Conservation (phyloP, 2,888 invertebrate species). For the Cerastis rubricosa region DNA sequence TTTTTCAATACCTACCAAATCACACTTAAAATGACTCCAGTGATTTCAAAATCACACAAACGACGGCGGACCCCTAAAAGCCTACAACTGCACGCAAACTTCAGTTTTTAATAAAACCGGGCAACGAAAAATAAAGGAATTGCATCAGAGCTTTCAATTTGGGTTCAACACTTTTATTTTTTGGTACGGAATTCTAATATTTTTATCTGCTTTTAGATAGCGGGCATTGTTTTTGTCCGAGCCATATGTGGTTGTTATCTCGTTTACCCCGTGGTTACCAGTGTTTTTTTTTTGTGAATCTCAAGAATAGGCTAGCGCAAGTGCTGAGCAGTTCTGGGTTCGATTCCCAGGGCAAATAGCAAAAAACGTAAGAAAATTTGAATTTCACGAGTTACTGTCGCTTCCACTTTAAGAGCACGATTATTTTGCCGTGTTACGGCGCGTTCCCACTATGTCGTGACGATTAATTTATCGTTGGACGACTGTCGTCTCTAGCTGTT, state of each 20-base stretch:
- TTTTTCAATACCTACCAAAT: no score
- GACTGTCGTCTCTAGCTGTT: no score
- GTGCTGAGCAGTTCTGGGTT: no score
- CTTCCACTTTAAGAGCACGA: no score
- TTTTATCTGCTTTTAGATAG: constrained; percentile 47
- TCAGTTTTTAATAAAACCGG: constrained; percentile 66
- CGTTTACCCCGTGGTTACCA: not conserved
- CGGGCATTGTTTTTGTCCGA: not conserved
- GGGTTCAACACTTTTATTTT: constrained; percentile 43
- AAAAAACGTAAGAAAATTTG: no score
- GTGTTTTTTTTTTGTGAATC: no score
- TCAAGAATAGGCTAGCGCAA: no score
- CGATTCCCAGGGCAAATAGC: no score
- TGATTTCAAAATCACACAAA: not conserved
- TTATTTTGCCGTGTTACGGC: no score
- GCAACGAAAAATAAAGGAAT: constrained; percentile 50
- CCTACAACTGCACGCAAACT: constrained; percentile 53
- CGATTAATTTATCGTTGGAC: no score
- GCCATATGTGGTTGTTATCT: not conserved
- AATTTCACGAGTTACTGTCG: no score
- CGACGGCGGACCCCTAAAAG: constrained; percentile 29
- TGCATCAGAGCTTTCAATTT: constrained; percentile 61
- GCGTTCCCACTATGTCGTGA: no score
- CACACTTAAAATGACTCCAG: not conserved
- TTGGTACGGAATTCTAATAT: constrained; percentile 33